These are phyloP conservation scores for Thamnophis sirtalis DNA, from an alignment of 2,113 vertebrate genomes.

Conservation along the genomic window DNA sequence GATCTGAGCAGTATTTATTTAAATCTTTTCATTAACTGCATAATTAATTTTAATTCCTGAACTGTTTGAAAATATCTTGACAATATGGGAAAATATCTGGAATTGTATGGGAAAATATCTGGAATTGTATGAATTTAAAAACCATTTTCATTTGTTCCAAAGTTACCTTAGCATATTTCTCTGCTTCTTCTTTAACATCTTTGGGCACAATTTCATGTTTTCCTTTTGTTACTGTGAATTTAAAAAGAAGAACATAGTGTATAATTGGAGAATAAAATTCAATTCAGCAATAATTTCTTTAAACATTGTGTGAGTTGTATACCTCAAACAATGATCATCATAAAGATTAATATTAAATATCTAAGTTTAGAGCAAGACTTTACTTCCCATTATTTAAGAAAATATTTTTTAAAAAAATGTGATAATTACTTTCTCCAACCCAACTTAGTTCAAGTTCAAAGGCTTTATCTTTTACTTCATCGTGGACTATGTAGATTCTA, in stretches of 20 bases:
- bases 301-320: neutral
- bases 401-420: neutral
- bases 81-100: neutral
- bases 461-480: slow-evolving; percentile 98
- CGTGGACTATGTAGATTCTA: slow-evolving; percentile 98
- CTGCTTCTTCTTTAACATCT: slow-evolving; percentile 92
- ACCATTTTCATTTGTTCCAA: neutral
- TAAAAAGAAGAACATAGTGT: neutral
- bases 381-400: neutral
- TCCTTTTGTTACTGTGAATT: slow-evolving; percentile 87
- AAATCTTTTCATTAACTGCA: neutral
- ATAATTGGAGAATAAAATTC: neutral
- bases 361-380: neutral
- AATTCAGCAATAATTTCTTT: neutral
- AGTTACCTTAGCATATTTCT: slow-evolving; percentile 97
- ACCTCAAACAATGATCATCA: neutral
- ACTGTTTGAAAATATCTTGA: neutral
- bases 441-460: slow-evolving; percentile 98
- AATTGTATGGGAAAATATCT: neutral
- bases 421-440: slow-evolving; percentile 91
- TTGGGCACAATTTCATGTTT: slow-evolving; percentile 93
- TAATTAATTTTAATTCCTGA: neutral
- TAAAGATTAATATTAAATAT: neutral
- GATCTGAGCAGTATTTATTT: neutral
- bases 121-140: neutral